phyloP scores from a whole-genome alignment of 1,140 invertebrate species.

The Drosophila sproati region DNA sequence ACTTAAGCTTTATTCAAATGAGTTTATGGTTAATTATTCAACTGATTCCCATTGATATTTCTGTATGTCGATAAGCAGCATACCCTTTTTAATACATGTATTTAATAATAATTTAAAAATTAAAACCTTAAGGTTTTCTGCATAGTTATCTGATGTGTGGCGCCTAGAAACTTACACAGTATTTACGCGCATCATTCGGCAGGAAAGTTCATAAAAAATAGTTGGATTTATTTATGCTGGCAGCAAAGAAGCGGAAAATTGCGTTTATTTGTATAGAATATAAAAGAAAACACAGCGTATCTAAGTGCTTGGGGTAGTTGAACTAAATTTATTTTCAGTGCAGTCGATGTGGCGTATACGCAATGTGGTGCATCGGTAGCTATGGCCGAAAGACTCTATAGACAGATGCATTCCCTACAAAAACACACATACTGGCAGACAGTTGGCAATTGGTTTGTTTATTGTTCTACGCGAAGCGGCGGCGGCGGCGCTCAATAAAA shows the following conservation, averaged over 20 bases:
- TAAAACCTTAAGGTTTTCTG: background rate
- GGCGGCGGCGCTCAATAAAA: conserved; percentile 51
- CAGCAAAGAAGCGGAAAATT: conserved; percentile 16
- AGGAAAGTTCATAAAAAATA: conserved; percentile 44
- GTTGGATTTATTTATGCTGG: conserved; percentile 48
- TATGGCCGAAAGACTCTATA: background rate
- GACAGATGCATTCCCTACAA: background rate
- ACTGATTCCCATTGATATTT: no score
- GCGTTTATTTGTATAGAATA: conserved; percentile 57
- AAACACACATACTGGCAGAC: conserved; percentile 13
- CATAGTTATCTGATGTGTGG: conserved; percentile 2
- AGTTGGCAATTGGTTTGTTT: conserved; percentile 57
- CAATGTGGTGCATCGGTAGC: conserved; percentile 40
- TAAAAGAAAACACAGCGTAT: conserved; percentile 34
- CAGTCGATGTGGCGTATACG: conserved; percentile 67
- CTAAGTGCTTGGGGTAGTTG: conserved; percentile 37
- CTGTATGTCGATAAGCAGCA: no score
- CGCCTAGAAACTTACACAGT: background rate
- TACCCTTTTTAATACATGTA: background rate
- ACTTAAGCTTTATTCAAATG: background rate
- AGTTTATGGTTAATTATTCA: no score
- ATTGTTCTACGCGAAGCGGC: conserved; percentile 48
- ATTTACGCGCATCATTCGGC: conserved; percentile 7
- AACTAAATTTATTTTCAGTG: conserved; percentile 56
- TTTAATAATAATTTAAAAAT: background rate